Base-by-base conservation (phyloP, 2,888 invertebrate genomes). In the Archips xylosteana region DNA sequence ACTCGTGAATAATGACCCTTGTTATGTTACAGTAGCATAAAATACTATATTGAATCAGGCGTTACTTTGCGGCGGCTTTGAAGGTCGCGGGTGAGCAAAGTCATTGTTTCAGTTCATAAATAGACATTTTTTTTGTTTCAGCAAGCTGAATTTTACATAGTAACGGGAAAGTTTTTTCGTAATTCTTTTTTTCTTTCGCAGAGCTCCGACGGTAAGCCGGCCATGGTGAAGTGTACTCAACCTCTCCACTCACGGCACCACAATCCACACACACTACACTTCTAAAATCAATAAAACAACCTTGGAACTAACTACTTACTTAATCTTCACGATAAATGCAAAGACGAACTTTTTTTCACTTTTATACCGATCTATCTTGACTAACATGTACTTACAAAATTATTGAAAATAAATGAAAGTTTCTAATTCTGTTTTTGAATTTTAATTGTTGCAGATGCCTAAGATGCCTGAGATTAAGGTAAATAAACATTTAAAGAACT, bases 381-480 rank as follows among this genome's bases (percentile, higher is more conserved):
- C 57, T 62, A 23, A 67, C 67, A 23, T 63, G 63, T 49, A 42
- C 23, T 23, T 23, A 23, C 23, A 23, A 23, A 23, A 23, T 57
- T 23, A 36, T 10, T 51, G 13, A 3, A 74, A 32, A 10, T 12
- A 32, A 57, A 70, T 74, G 70, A 74, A 74, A 42, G 9, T 36
- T 45, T 62, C 8, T 69, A 32, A 60, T 60, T 65, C 23, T 32
- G 64, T 36, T n/a, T 6, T 61, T 36, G 66, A 15, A 67, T 66
- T 74, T 67, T 63, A 61, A 65, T 66, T 76, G 65, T 75, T 75
- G 59, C 73, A 76, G 76, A 74, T 75, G 45, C 70, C 65, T 15
- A 71, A 75, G 59, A 36, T 76, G 34, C 32, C 57, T 57, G 66
- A 73, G 12, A 70, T 69, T 12, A 49, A 74, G 74, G 68, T 74